Evolutionary conservation across 2,113 vertebrate species (phyloP), one percentile per base, ranked within the genome.

Genomic region (Microcebus lehilahytsara): DNA sequence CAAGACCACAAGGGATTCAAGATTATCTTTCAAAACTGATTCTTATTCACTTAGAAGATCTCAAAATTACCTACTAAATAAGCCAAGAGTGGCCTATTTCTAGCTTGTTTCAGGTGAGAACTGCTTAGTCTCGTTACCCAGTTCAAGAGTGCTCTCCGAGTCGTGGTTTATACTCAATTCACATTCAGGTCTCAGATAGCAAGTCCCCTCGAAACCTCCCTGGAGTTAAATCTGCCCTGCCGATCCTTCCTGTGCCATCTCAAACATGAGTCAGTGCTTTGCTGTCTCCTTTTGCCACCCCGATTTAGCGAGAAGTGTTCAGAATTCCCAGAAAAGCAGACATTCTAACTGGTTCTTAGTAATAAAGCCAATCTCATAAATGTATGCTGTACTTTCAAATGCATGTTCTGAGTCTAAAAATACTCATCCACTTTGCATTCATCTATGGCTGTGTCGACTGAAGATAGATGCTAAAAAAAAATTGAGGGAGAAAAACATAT

Each of bases 291-390:
- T 95, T 79, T 86, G 34, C 80, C 40, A 93, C 32, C 62, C 51
- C 32, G 66, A 93, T 86, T 95, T 64, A 92, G 60, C 74, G 14
- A 96, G 64, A 96, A 96, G 25, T 75, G 23, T 87, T 93, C 60
- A 89, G n/a, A 96, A 91, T 96, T 95, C 77, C 88, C 92, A 94
- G 87, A 96, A 97, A 97, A 85, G 46, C 51, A 96, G 71, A 83
- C 37, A 30, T 81, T 91, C 79, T 91, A 93, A 93, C 34, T 96
- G 86, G 67, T 95, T 96, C 84, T 95, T 84, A 78, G 60, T 71
- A 88, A 94, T 93, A 92, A 22, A 96, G 62, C 42, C 89, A 79
- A 64, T 93, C 51, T 95, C 72, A 86, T 81, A 96, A 97, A 49
- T 74, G 9, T 74, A 74, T 77, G 81, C 85, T 92, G 22, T 72